These are phyloP conservation scores for Oeneis ivallda DNA, from an alignment of 2,888 invertebrate genomes.

Conservation along the genomic window DNA sequence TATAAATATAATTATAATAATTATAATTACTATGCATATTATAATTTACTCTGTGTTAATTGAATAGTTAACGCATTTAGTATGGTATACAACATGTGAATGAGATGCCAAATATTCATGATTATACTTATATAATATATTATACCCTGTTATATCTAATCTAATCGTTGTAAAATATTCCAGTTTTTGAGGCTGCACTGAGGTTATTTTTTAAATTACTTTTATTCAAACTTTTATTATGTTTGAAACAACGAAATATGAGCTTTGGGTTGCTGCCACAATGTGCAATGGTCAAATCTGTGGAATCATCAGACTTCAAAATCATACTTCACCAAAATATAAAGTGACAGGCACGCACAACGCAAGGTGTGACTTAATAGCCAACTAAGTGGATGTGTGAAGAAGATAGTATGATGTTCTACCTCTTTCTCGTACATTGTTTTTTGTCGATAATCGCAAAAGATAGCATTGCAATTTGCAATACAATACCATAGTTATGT, in stretches of 20 bases:
- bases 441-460: no score
- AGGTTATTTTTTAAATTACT: conserved; percentile 29
- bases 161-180: conserved; percentile 43
- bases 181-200: conserved; percentile 57
- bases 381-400: no score
- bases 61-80: conserved; percentile 54
- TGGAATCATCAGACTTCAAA: background rate
- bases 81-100: conserved; percentile 64
- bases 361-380: no score
- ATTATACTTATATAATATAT: conserved; percentile 35
- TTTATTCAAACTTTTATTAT: background rate
- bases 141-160: conserved; percentile 39
- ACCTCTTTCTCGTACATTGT: no score
- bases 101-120: conserved; percentile 77
- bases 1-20: conserved; percentile 28
- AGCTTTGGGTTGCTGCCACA: background rate
- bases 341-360: no score
- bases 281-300: background rate
- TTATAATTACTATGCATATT: conserved; percentile 40
- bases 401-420: no score
- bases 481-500: background rate
- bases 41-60: conserved; percentile 52
- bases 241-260: conserved; percentile 4
- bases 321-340: no score
- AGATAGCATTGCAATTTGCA: no score